Conservation (phyloP, 2,113 vertebrate genomes). For the Cebus imitator region DNA sequence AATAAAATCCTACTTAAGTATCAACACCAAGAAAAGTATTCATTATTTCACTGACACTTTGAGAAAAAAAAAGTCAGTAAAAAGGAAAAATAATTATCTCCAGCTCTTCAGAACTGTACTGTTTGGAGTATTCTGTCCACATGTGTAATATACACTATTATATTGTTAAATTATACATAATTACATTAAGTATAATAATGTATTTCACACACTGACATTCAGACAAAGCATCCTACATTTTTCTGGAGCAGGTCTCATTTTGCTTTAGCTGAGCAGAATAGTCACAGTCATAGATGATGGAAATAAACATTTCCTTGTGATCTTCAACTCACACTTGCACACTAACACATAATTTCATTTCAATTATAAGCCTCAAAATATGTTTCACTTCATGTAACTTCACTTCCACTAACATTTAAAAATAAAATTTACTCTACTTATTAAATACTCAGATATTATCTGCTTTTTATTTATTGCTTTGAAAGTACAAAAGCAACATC, state of each 20-base stretch:
- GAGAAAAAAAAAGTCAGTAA: background rate
- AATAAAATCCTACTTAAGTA: background rate
- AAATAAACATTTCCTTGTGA: background rate
- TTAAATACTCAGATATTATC: background rate
- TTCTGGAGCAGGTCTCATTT: background rate
- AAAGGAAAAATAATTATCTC: background rate
- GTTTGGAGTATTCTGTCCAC: background rate
- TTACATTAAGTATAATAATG: background rate
- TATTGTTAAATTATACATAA: too few relatives aligned
- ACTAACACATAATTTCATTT: background rate
- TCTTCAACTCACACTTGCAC: slow-evolving; percentile 17
- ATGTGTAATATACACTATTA: background rate
- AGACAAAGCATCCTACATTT: background rate
- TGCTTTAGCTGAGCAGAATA: background rate
- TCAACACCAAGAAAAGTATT: background rate
- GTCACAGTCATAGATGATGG: background rate
- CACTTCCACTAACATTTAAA: slow-evolving; percentile 42
- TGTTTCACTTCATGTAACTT: background rate
- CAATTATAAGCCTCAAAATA: background rate
- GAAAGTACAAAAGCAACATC: slow-evolving; percentile 32
- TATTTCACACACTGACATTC: background rate
- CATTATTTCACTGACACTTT: background rate
- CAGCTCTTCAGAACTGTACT: background rate
- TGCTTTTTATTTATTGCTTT: background rate
- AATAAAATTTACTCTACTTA: slow-evolving; percentile 42